Evolutionary conservation across 2,888 invertebrate genomes (phyloP).

Genomic region (Eupithecia subumbrata): DNA sequence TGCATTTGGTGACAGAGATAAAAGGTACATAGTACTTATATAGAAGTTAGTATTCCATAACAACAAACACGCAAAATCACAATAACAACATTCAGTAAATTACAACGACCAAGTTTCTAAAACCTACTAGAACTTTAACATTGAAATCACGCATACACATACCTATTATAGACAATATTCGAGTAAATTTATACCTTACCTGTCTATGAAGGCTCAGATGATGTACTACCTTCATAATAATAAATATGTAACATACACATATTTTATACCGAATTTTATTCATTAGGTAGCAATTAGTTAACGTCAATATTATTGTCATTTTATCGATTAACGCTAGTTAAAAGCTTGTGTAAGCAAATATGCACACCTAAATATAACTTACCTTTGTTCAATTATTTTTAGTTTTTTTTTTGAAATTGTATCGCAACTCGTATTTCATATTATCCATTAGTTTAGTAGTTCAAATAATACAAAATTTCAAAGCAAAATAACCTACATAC

Average conservation of each 20-base stretch:
- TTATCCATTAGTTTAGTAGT: background rate
- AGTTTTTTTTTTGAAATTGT: background rate
- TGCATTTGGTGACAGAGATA: background rate
- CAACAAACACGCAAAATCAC: background rate
- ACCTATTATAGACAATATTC: background rate
- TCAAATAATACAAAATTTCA: background rate
- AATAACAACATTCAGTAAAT: background rate
- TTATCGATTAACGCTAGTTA: conserved; percentile 14
- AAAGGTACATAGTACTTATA: background rate
- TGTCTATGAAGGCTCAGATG: background rate
- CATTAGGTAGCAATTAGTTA: conserved; percentile 8
- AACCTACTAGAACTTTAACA: background rate
- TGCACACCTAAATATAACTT: background rate
- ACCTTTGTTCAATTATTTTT: background rate
- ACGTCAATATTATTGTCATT: conserved; percentile 31
- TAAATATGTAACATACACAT: background rate
- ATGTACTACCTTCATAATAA: background rate
- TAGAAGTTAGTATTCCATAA: background rate
- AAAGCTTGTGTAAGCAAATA: background rate
- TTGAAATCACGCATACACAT: background rate
- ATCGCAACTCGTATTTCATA: background rate
- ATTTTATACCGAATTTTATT: background rate
- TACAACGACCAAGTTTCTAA: background rate
- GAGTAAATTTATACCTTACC: background rate
- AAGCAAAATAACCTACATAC: background rate